Base-by-base conservation (phyloP, 1,140 invertebrate species). In the Oryctes rhinoceros region DNA sequence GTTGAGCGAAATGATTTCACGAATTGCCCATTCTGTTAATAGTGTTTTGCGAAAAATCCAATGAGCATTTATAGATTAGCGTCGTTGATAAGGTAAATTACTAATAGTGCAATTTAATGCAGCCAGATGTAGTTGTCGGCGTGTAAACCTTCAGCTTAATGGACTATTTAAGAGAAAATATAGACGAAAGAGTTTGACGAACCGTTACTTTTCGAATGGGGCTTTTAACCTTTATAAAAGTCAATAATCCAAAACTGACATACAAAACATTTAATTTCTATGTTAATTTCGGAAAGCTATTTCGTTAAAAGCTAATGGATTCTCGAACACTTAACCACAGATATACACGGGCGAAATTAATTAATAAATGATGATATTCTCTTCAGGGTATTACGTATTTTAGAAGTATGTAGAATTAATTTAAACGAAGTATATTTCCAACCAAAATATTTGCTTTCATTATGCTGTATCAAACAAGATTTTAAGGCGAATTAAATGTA, bases 21-120 rank as follows among this genome's bases (percentile, higher is more conserved):
- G n/a, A 62, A 18, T 18, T 20, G 53, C 15, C 53, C 53, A 18
- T n/a, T 18, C 53, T 62, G 20, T 6, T 67, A 67, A 30, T 67
- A 10, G 30, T 67, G 20, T 67, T 67, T 67, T 18, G 65, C 65
- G 65, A 67, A 67, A 67, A 67, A 67, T 67, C 30, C 65, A 67
- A 67, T 67, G 30, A 6, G 18, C 65, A 35, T 35, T 30, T 67
- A 35, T 18, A 67, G 65, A 67, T 67, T 18, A 10, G 10, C 7
- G 20, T 7, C 18, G 10, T 9, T 11, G 65, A 67, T 67, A 67
- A 67, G 18, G 20, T 67, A 67, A 67, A 67, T 67, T 67, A 67
- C 65, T 67, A 67, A 67, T 67, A 67, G 65, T 67, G 65, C 18
- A 67, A 67, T 67, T 67, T 67, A 67, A 35, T 67, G 65, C 18